Base-by-base conservation (phyloP, 2,113 vertebrate genomes). In the Stigmatopora argus region DNA sequence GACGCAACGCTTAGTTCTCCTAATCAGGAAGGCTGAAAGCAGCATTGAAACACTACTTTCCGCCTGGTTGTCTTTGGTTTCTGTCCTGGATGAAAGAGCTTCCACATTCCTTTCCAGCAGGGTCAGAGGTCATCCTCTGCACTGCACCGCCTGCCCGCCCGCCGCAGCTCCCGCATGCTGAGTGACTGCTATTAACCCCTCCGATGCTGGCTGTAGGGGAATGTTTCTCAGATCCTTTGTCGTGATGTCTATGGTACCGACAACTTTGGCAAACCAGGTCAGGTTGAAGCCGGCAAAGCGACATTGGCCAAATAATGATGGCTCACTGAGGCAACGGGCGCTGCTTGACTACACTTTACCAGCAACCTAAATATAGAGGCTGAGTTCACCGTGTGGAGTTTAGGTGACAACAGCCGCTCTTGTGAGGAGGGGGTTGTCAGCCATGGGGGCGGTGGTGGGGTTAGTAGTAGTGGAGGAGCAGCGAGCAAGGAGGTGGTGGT, bases 51-150 rank as follows among this genome's bases (percentile, higher is more conserved):
- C 59, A 78, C 83, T 79, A 74, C 75, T 83, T 77, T 83, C 78
- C 47, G 80, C 83, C 85, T 51, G 83, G 79, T 82, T 87, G 88
- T 83, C 84, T 89, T 85, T 86, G 82, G 80, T 89, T 88, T 88
- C 88, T 87, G 87, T 89, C 87, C 78, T 78, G 88, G 89, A 90
- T 91, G 86, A 90, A 91, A 90, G 89, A 87, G 87, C 86, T 91
- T 91, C 88, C 88, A 90, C 89, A 91, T 91, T 91, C 90, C 89
- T 90, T 86, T 86, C 78, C 86, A 87, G 68, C 19, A 53, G 71
- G 88, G 87, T 90, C 88, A 91, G 80, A 87, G 89, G 87, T 90
- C 89, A 88, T 69, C 70, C 82, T 83, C 83, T 85, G 87, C 84
- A 81, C 81, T 85, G 87, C 82, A 56, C 83, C 79, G 81, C 77